Conservation (phyloP, 2,888 invertebrate species). For the Dromius quadrimaculatus region DNA sequence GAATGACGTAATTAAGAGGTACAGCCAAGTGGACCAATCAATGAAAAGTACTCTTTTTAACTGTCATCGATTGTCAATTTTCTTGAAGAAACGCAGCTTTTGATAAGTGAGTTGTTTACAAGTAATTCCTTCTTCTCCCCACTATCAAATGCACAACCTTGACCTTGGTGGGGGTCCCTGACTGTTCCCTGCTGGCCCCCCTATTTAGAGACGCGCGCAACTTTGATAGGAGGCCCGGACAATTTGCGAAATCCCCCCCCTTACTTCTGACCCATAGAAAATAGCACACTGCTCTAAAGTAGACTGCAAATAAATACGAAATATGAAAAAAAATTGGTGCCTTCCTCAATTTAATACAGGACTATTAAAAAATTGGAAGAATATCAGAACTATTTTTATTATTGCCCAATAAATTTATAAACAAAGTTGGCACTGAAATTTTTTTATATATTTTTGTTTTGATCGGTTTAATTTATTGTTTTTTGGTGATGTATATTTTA, state of each 20-base stretch:
- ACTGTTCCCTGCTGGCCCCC: slow-evolving; percentile 18
- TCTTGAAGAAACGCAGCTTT: slow-evolving; percentile 17
- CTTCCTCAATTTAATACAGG: too few relatives aligned
- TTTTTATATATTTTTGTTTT: too few relatives aligned
- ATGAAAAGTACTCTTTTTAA: not conserved
- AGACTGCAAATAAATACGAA: not conserved
- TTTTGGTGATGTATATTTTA: too few relatives aligned
- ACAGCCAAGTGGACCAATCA: slow-evolving; percentile 29
- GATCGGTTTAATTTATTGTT: too few relatives aligned
- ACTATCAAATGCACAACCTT: slow-evolving; percentile 24
- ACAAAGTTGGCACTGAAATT: not conserved
- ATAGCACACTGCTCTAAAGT: slow-evolving; percentile 4
- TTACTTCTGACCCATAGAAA: not conserved
- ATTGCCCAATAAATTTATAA: not conserved
- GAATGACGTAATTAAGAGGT: slow-evolving; percentile 39
- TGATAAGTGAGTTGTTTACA: slow-evolving; percentile 38
- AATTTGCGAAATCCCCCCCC: slow-evolving; percentile 3
- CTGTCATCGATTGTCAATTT: not conserved
- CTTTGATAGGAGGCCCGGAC: slow-evolving; percentile 14
- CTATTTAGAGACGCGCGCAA: not conserved
- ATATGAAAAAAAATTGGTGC: too few relatives aligned
- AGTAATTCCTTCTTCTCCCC: slow-evolving; percentile 4
- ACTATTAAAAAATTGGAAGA: too few relatives aligned
- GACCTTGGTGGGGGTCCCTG: slow-evolving; percentile 48
- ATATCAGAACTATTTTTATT: too few relatives aligned